Evolutionary conservation across 2,888 invertebrate genomes (phyloP), one percentile per base, ranked within the genome.

Genomic region (Enoplolaimus lenunculus): DNA sequence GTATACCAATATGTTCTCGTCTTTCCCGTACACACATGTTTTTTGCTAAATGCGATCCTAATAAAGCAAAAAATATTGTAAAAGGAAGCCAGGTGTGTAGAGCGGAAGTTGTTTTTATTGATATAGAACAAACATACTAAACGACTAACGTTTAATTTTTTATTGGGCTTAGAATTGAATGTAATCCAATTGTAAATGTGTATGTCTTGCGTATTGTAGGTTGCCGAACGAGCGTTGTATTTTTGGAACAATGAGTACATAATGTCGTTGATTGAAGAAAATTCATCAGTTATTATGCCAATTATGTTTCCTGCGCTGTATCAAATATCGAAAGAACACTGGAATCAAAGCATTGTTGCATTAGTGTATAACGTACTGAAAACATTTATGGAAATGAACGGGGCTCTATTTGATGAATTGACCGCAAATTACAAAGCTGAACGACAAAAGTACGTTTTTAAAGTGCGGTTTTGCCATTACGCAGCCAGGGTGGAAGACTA

Each of bases 201-300:
- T n/a, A n/a, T n/a, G n/a, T n/a, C n/a, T n/a, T n/a, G n/a, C n/a
- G n/a, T n/a, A n/a, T 66, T 84, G 0, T 81, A 95, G 91, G 95
- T 97, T 81, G 97, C 98, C 75, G 98, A 98, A 84, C 87, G 98
- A 83, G 95, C 98, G 78, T 86, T 98, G 77, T 98, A 94, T 85
- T 95, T 93, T 85, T 98, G 97, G 97, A 98, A 98, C 87, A 98
- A 97, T 85, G 98, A 99, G 86, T 99, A 98, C 85, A 93, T 98
- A 81, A 90, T 97, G 89, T 93, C 93, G 75, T 85, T 98, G 84
- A 95, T 98, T 86, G 93, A 94, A 83, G 97, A 98, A 83, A 97
- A 97, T 85, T 93, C 93, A 83, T 89, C 90, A 83, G 90, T 92
- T 81, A 94, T 98, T 82, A 90, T 98, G 89, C 97, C 97, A 77